These are phyloP conservation scores for Caracal caracal DNA, from an alignment of 2,113 vertebrate species.

Conservation along the genomic window DNA sequence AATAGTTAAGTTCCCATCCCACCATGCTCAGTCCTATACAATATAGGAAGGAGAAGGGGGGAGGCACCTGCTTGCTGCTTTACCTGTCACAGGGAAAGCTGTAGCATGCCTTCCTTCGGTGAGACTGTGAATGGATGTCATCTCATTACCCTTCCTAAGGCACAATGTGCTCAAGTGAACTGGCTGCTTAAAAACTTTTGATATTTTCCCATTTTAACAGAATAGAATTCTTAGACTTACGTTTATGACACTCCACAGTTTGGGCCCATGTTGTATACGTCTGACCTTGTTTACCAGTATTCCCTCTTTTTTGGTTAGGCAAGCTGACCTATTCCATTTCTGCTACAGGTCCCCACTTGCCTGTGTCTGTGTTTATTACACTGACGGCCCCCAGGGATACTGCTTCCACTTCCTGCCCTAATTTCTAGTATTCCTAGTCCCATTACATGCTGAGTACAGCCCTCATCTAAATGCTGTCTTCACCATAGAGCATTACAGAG, in stretches of 20 bases:
- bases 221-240: not conserved
- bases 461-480: not conserved
- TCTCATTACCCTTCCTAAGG: not conserved
- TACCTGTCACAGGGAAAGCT: not conserved
- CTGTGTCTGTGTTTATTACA: not conserved
- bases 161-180: not conserved
- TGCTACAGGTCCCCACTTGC: not conserved
- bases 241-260: not conserved
- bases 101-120: not conserved
- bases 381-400: not conserved
- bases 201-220: not conserved
- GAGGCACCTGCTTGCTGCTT: not conserved
- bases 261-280: rapidly evolving
- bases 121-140: not conserved
- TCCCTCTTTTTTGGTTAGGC: not conserved
- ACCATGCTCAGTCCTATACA: not conserved
- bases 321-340: not conserved
- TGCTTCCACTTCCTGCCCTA: not conserved
- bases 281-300: not conserved
- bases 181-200: not conserved
- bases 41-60: not conserved
- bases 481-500: not conserved
- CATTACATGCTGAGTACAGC: not conserved
- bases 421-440: not conserved
- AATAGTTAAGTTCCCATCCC: not conserved